Percentiles rank a stretch among this genome's conserved stretches.
Evolutionary conservation across 1,140 invertebrate genomes (phyloP).

Genomic region (Heliconius melpomene): DNA sequence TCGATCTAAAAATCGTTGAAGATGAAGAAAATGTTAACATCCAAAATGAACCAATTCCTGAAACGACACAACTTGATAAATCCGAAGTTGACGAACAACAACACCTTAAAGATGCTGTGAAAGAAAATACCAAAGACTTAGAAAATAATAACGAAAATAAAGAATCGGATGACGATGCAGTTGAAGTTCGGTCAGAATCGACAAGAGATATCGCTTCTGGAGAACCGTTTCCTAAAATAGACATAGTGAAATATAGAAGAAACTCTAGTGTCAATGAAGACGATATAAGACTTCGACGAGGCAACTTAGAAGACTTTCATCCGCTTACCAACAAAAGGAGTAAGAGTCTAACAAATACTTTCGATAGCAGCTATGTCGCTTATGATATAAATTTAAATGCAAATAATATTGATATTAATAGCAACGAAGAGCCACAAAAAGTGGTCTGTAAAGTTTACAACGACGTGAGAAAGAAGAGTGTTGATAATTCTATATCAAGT

Average conservation of each 20-base stretch:
- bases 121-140: slow-evolving; percentile 29
- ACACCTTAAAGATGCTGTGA: slow-evolving; percentile 15
- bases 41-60: background rate
- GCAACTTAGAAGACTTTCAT: slow-evolving; percentile 73
- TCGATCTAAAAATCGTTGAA: slow-evolving; percentile 79
- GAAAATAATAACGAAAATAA: slow-evolving; percentile 21
- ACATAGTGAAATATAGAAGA: slow-evolving; percentile 71
- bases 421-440: slow-evolving; percentile 67
- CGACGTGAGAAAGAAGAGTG: slow-evolving; percentile 62
- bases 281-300: slow-evolving; percentile 67
- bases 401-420: slow-evolving; percentile 59
- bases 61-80: slow-evolving; percentile 17
- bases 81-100: slow-evolving; percentile 29
- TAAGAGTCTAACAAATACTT: slow-evolving; percentile 68
- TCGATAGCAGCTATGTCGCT: slow-evolving; percentile 55
- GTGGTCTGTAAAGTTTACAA: slow-evolving; percentile 73
- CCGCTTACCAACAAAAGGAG: slow-evolving; percentile 66
- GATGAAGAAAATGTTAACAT: slow-evolving; percentile 56
- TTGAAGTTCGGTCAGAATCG: slow-evolving; percentile 48
- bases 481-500: slow-evolving; percentile 70
- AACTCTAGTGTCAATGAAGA: slow-evolving; percentile 77
- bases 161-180: slow-evolving; percentile 25
- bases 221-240: slow-evolving; percentile 64
- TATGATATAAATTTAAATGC: slow-evolving; percentile 73
- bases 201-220: slow-evolving; percentile 61